Percentiles rank a stretch among this genome's conserved stretches.
Evolutionary conservation across 2,888 invertebrate genomes (phyloP).

Genomic region (Liopterus haemorrhoidalis): DNA sequence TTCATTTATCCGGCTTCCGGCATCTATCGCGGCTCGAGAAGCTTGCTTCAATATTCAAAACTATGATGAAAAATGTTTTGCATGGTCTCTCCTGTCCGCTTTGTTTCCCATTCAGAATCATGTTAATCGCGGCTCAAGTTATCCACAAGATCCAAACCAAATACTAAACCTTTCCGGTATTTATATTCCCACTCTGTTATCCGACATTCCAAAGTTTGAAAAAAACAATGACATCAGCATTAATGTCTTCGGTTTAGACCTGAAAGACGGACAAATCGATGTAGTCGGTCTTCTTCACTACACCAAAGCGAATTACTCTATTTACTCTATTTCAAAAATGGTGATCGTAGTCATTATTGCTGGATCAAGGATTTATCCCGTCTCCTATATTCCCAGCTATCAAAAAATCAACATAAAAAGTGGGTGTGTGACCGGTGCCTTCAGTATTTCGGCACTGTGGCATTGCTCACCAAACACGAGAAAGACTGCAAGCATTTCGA

Average conservation of each 20-base stretch:
- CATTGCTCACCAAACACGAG: slow-evolving; percentile 13
- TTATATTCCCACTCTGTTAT: slow-evolving; percentile 9
- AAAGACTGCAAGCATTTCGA: slow-evolving; percentile 15
- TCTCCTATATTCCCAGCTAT: too few species aligned
- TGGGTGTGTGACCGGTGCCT: slow-evolving; percentile 23
- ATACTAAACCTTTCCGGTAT: slow-evolving; percentile 9
- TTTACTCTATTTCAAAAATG: slow-evolving; percentile 15
- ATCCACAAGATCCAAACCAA: slow-evolving; percentile 1
- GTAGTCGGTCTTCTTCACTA: slow-evolving; percentile 14
- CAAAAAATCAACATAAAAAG: slow-evolving; percentile 8
- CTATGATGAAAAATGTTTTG: slow-evolving; percentile 4
- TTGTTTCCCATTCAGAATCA: background rate
- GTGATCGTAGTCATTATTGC: slow-evolving; percentile 12
- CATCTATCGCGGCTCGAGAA: background rate
- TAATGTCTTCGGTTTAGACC: slow-evolving; percentile 23
- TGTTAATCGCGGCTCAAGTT: background rate
- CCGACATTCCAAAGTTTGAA: slow-evolving; percentile 27
- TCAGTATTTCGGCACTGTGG: slow-evolving; percentile 19
- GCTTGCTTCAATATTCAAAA: slow-evolving; percentile 3
- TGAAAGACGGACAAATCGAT: background rate
- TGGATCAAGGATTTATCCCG: slow-evolving; percentile 17
- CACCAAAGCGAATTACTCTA: slow-evolving; percentile 14
- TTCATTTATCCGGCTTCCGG: too few species aligned
- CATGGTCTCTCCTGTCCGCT: slow-evolving; percentile 6
- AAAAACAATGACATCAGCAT: slow-evolving; percentile 23